phyloP scores from a whole-genome alignment of 2,888 invertebrate species.

The Dyspetes luteomarginatus region DNA sequence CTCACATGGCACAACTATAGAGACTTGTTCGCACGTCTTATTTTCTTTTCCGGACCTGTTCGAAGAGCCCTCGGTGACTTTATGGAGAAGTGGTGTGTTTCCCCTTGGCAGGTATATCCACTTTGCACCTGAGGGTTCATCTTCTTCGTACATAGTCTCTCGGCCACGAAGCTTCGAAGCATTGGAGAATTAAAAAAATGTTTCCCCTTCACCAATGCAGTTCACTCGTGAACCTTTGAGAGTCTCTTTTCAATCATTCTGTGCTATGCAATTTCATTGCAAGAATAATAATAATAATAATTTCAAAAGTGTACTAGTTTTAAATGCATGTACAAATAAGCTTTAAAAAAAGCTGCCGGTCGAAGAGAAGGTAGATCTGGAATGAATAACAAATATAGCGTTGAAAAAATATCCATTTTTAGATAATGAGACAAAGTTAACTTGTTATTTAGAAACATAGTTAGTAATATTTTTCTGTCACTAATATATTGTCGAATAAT shows the following conservation, averaged over 20 bases:
- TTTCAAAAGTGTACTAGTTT: too few species aligned
- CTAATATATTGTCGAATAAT: too few species aligned
- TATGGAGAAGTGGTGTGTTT: constrained; percentile 23
- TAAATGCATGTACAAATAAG: too few species aligned
- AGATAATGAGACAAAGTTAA: too few species aligned
- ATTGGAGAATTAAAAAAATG: not conserved
- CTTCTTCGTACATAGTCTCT: not conserved
- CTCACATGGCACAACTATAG: not conserved
- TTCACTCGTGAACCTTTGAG: not conserved
- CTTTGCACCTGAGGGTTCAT: constrained; percentile 15
- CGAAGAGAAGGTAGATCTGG: too few species aligned
- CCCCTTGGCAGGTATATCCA: constrained; percentile 7
- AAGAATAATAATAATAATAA: not conserved
- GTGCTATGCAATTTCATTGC: not conserved
- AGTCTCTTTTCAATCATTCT: not conserved
- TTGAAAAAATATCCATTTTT: too few species aligned
- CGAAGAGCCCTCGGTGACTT: constrained; percentile 7
- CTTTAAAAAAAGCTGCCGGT: too few species aligned
- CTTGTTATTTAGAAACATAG: too few species aligned
- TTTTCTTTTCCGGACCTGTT: constrained; percentile 22
- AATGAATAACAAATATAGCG: too few species aligned
- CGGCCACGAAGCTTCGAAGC: not conserved
- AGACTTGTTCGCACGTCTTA: not conserved
- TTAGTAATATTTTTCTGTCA: too few species aligned
- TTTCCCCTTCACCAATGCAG: too few species aligned